phyloP scores from a whole-genome alignment of 2,797 vertebrate genomes.

The Otolemur crassicaudatus region DNA sequence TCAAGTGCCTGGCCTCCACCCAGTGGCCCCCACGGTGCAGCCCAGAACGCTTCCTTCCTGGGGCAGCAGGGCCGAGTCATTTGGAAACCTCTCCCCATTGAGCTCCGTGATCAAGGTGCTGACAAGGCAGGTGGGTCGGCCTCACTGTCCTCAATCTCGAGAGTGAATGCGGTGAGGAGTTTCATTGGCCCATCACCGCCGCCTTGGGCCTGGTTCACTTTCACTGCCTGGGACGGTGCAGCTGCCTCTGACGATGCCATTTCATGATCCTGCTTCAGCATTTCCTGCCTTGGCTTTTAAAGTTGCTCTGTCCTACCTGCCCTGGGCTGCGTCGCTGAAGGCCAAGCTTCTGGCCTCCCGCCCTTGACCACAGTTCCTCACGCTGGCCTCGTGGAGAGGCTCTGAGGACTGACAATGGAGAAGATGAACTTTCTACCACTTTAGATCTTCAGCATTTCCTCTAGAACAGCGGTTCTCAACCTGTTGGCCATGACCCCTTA shows the following conservation, averaged over 20 bases:
- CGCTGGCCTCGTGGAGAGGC: not conserved
- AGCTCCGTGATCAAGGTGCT: slow-evolving; percentile 66
- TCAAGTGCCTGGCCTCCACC: slow-evolving; percentile 57
- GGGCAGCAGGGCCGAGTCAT: slow-evolving; percentile 73
- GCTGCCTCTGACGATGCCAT: slow-evolving; percentile 24
- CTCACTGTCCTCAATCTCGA: not conserved
- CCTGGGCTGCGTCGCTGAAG: not conserved
- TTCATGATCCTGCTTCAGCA: not conserved
- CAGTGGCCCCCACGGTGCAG: slow-evolving; percentile 29
- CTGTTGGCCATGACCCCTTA: too few species aligned
- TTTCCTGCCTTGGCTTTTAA: slow-evolving; percentile 48
- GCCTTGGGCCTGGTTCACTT: slow-evolving; percentile 69
- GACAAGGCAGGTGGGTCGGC: slow-evolving; percentile 62
- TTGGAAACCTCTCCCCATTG: slow-evolving; percentile 79
- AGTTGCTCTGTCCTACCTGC: not conserved
- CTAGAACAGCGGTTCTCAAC: not conserved
- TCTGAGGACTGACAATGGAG: not conserved
- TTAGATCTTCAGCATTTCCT: not conserved
- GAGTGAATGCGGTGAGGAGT: slow-evolving; percentile 59
- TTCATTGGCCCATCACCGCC: slow-evolving; percentile 66
- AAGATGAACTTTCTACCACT: not conserved
- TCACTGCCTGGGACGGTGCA: slow-evolving; percentile 63
- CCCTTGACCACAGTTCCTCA: not conserved
- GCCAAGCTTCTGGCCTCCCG: not conserved
- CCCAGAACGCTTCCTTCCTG: slow-evolving; percentile 75